phyloP scores from a whole-genome alignment of 2,113 vertebrate genomes.

The Sigmodon hispidus region DNA sequence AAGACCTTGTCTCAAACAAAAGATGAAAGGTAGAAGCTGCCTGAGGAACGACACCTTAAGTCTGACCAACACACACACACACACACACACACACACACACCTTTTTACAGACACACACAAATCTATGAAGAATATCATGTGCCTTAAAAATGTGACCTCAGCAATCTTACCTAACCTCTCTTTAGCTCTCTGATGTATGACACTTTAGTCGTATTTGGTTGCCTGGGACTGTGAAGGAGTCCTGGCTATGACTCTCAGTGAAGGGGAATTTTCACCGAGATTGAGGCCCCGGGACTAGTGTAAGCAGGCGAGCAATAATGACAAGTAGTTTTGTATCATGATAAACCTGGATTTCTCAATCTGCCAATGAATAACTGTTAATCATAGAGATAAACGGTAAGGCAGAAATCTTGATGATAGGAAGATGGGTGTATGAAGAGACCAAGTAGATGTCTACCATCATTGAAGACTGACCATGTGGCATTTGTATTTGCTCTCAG shows the following conservation, averaged over 20 bases:
- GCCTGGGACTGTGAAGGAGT: too few relatives aligned
- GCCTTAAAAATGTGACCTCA: neutral
- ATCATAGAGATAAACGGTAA: neutral
- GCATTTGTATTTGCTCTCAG: neutral
- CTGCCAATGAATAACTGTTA: neutral
- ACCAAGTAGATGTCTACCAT: neutral
- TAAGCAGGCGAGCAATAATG: too few relatives aligned
- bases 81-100: neutral
- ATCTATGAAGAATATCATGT: neutral
- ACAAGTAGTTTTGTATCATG: neutral
- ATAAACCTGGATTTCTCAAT: neutral
- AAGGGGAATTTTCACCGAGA: neutral
- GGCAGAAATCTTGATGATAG: fast-evolving
- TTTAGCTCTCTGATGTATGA: neutral
- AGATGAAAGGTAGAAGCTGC: neutral
- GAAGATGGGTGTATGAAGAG: neutral
- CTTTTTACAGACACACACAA: neutral
- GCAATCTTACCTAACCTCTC: neutral
- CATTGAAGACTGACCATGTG: fast-evolving
- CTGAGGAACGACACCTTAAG: neutral
- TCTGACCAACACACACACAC: neutral
- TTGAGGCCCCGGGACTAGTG: neutral
- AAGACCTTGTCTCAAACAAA: neutral
- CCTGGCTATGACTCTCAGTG: neutral
- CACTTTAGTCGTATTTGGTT: neutral